Percentiles rank a stretch among this genome's conserved stretches.
Conservation (phyloP, 2,113 vertebrate genomes). For the Alaudala cheleensis region DNA sequence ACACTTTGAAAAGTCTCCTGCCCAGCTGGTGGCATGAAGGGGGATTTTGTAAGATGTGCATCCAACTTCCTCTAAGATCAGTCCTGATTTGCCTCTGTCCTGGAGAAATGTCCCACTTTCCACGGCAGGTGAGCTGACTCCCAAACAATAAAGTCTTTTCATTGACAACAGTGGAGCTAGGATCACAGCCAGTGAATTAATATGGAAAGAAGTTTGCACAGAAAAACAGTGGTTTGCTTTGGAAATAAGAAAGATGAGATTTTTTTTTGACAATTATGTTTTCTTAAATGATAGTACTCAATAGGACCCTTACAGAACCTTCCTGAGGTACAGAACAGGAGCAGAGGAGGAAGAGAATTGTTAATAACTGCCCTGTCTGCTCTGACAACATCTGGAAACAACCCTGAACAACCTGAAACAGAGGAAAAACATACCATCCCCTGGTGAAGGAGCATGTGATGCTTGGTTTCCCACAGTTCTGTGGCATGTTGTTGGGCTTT, state of each 20-base stretch:
- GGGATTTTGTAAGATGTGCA: neutral
- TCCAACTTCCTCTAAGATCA: neutral
- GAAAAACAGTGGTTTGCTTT: neutral
- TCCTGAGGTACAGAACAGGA: neutral
- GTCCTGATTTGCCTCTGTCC: neutral
- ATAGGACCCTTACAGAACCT: neutral
- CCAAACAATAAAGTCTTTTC: neutral
- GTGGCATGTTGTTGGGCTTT: neutral
- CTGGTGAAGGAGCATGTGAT: neutral
- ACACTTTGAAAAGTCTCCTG: neutral
- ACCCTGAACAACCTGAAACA: neutral
- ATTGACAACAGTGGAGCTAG: neutral
- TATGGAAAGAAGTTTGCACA: neutral
- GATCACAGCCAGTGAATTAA: neutral
- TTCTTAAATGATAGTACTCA: fast-evolving
- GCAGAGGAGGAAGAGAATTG: neutral
- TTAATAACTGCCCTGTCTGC: neutral
- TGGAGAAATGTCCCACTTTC: neutral
- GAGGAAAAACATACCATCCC: neutral
- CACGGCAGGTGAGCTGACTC: neutral
- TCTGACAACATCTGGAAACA: neutral
- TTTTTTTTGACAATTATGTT: neutral
- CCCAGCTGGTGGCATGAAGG: neutral
- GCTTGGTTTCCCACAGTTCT: neutral
- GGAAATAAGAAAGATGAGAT: neutral